Conservation (phyloP, 2,113 vertebrate genomes). For the Cololabis saira region DNA sequence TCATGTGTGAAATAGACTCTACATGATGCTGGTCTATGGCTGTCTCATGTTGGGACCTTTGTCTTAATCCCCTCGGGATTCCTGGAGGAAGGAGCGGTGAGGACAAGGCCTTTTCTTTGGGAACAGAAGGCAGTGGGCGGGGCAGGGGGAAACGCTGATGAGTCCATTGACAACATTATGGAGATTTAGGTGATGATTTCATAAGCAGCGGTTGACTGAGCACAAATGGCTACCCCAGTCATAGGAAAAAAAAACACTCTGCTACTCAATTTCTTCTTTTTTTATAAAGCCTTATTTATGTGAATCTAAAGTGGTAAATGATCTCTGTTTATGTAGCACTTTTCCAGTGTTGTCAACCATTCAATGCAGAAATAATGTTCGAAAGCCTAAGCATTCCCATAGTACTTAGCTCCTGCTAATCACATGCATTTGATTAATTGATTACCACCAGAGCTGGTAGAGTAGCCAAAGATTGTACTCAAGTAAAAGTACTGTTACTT, state of each 20-base stretch:
- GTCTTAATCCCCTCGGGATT: constrained; percentile 67
- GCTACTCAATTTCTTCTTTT: constrained; percentile 21
- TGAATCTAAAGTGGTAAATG: too few relatives aligned
- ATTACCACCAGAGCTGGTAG: too few relatives aligned
- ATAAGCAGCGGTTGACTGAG: constrained; percentile 74
- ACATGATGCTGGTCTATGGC: constrained; percentile 59
- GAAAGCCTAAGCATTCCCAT: too few relatives aligned
- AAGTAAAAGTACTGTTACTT: too few relatives aligned
- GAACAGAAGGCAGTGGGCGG: constrained; percentile 48
- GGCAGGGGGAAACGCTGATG: constrained; percentile 27
- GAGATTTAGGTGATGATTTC: constrained; percentile 79
- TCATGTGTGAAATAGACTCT: constrained; percentile 85
- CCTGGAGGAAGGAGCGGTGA: constrained; percentile 33
- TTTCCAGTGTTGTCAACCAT: too few relatives aligned
- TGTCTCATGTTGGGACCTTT: constrained; percentile 51
- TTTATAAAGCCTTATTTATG: neutral
- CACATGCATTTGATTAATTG: too few relatives aligned
- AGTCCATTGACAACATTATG: constrained; percentile 73
- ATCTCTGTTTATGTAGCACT: too few relatives aligned
- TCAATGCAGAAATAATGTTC: too few relatives aligned
- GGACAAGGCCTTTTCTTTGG: constrained; percentile 57
- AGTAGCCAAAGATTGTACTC: too few relatives aligned
- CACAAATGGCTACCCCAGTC: constrained; percentile 43
- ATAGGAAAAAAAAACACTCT: neutral
- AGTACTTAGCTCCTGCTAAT: too few relatives aligned